phyloP scores from a whole-genome alignment of 2,797 vertebrate species.

The Cottoperca gobio region DNA sequence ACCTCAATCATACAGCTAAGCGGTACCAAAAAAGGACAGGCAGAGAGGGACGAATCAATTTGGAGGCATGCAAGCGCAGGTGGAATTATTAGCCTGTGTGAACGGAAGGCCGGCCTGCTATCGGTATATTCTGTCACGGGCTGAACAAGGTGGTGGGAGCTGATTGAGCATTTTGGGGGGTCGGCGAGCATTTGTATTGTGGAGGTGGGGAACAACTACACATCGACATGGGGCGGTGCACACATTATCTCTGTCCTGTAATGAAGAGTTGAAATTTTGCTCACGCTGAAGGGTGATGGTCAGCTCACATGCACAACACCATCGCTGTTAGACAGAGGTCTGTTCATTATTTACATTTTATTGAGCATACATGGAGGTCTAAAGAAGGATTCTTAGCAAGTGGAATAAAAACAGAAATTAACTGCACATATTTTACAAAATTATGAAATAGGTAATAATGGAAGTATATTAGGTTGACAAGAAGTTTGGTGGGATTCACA shows the following conservation, averaged over 20 bases:
- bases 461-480: neutral
- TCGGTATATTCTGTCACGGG: constrained; percentile 47
- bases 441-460: neutral
- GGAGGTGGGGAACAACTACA: constrained; percentile 27
- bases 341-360: neutral
- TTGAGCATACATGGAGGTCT: neutral
- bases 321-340: neutral
- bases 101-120: constrained; percentile 15
- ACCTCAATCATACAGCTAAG: constrained; percentile 66
- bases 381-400: neutral
- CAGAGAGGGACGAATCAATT: constrained; percentile 72
- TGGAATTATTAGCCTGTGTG: constrained; percentile 63
- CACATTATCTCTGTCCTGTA: constrained; percentile 13
- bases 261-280: constrained; percentile 30
- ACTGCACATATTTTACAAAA: neutral
- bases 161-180: constrained; percentile 44
- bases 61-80: constrained; percentile 52
- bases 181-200: constrained; percentile 27
- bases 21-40: constrained; percentile 61
- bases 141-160: constrained; percentile 41
- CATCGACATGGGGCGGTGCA: constrained; percentile 7
- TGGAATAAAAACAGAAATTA: neutral
- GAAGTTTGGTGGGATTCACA: neutral
- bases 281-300: constrained; percentile 10
- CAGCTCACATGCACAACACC: neutral